Conservation (phyloP, 2,888 invertebrate species). For the Pemphredon lugubris region DNA sequence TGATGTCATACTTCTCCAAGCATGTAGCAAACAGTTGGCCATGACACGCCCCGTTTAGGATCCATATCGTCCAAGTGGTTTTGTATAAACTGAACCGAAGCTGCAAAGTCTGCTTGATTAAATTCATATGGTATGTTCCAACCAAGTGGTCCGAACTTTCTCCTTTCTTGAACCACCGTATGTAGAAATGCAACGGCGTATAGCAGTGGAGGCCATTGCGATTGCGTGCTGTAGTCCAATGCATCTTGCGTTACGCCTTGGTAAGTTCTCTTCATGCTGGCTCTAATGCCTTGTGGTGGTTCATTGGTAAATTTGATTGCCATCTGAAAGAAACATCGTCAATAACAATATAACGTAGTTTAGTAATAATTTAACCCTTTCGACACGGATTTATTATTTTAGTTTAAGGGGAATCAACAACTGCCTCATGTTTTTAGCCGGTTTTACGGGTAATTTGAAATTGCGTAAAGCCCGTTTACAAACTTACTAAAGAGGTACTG, state of each 20-base stretch:
- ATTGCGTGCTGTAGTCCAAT: conserved; percentile 93
- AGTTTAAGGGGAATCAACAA: too few relatives aligned
- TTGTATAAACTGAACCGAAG: conserved; percentile 97
- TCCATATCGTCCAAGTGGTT: conserved; percentile 98
- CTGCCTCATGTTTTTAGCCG: too few relatives aligned
- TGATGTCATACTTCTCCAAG: conserved; percentile 89
- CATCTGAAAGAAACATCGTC: conserved; percentile 86
- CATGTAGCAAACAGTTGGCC: conserved; percentile 99
- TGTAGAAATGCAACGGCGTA: conserved; percentile 97
- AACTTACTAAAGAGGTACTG: too few relatives aligned
- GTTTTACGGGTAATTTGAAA: not conserved
- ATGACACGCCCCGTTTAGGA: conserved; percentile 97
- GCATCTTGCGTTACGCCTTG: conserved; percentile 94
- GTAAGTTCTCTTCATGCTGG: conserved; percentile 96
- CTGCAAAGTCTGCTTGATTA: conserved; percentile 97
- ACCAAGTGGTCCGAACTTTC: conserved; percentile 97
- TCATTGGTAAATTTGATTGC: conserved; percentile 99
- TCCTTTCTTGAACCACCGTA: conserved; percentile 95
- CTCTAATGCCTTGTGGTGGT: conserved; percentile 97
- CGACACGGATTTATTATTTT: not conserved
- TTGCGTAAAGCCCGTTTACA: too few relatives aligned
- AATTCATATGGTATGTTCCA: conserved; percentile 99
- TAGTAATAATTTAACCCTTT: too few relatives aligned
- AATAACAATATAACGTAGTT: too few relatives aligned
- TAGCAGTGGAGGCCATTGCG: conserved; percentile 96